Conservation (phyloP, 2,113 vertebrate species). For the Loxodonta africana region DNA sequence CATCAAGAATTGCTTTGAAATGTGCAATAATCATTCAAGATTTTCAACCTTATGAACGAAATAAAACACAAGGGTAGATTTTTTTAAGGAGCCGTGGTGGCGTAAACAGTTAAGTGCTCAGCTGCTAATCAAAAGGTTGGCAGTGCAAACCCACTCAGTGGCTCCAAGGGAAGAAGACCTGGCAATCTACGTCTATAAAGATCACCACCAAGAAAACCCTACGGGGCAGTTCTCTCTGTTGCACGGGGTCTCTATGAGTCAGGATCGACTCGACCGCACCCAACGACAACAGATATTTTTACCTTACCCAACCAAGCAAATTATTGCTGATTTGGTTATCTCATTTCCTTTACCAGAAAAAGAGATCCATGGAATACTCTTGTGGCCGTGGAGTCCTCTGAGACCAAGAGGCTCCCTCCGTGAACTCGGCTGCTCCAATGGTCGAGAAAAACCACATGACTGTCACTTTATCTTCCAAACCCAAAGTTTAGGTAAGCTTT, state of each 20-base stretch:
- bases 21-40: background rate
- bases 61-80: background rate
- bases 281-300: background rate
- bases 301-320: background rate
- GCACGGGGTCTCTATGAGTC: background rate
- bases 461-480: background rate
- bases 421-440: background rate
- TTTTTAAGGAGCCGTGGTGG: background rate
- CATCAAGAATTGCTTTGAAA: background rate
- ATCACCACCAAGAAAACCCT: background rate
- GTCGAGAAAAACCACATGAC: background rate
- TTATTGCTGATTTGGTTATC: background rate
- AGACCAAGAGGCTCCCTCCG: background rate
- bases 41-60: background rate
- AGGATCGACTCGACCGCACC: background rate
- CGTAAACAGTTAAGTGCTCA: background rate
- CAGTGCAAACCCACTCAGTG: background rate
- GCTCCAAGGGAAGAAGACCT: background rate
- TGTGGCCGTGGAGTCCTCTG: background rate
- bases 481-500: background rate
- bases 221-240: background rate
- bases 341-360: background rate
- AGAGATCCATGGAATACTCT: background rate
- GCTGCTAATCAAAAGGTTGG: background rate
- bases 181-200: background rate